Base-by-base conservation (phyloP, 2,113 vertebrate species). In the Shinisaurus crocodilurus region DNA sequence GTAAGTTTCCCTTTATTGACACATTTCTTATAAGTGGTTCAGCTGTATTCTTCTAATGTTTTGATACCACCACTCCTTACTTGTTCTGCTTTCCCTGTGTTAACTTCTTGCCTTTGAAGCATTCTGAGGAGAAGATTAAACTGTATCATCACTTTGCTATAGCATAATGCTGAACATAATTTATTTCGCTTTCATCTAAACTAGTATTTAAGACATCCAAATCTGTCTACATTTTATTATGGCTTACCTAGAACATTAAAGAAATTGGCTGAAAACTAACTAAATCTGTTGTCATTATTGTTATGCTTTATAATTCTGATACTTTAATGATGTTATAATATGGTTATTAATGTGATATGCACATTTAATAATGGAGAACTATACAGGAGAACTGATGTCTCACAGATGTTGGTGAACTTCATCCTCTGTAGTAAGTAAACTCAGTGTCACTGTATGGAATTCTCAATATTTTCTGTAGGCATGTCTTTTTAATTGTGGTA, bases 1-100 rank as follows among this genome's bases (percentile, higher is more conserved):
- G 99, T 99, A 98, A 98, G 97, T 93, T 79, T 60, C 34, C 67
- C 50, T 85, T 95, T 93, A 4, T 1, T 86, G 92, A 89, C 89
- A 16, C 20, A 43, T 85, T 82, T 1, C 32, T 57, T 83, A 87
- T 2, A 45, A 37, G 1, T 27, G 54, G 75, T 8, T 10, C 89
- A 76, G 79, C 70, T 70, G 48, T 54, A 13, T 63, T 89, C 32
- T 45, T 86, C 32, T 27, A 27, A 57, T 37, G 48, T 32, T 40
- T 34, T 57, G 32, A 4, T 29, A 40, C 77, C n/a, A 40, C 34
- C 23, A 34, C 67, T 75, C 13, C 54, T 27, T 5, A 20, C 50
- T 54, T 9, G 50, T 63, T 63, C 60, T 20, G 60, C 60, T 63
- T 63, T 63, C 34, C 86, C 13, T 82, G 34, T 65, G 7, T 82